A percentile compares a stretch with the other conserved stretches of the same genome.
Conservation (phyloP, 2,113 vertebrate genomes). For the Arothron firmamentum region DNA sequence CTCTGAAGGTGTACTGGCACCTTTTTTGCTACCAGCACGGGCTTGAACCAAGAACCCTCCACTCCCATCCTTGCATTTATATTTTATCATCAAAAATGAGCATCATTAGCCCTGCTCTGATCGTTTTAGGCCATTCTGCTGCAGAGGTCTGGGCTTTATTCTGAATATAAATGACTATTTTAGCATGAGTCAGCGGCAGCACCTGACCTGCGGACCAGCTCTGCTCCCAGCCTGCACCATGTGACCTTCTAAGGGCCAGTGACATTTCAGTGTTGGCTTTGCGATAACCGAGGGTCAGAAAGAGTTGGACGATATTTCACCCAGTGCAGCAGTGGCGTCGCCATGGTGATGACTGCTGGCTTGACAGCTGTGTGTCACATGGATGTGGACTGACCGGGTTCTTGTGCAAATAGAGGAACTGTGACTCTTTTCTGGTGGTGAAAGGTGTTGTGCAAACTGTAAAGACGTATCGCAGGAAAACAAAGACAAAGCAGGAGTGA, state of each 20-base stretch:
- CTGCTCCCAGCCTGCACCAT: slow-evolving; percentile 1
- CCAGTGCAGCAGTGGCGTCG: slow-evolving; percentile 6
- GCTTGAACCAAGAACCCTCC: too few species aligned
- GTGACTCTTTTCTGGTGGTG: slow-evolving; percentile 2
- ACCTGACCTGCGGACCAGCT: slow-evolving; percentile 11
- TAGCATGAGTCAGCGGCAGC: slow-evolving; percentile 16
- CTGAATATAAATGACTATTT: slow-evolving; percentile 30
- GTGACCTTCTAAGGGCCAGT: slow-evolving; percentile 29
- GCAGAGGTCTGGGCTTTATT: slow-evolving; percentile 7
- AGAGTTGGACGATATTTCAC: slow-evolving; percentile 33
- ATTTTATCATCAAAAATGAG: too few species aligned
- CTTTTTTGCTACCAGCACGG: too few species aligned
- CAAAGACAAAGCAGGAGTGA: slow-evolving; percentile 24
- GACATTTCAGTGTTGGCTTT: slow-evolving; percentile 52
- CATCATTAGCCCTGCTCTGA: too few species aligned
- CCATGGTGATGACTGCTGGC: slow-evolving; percentile 22
- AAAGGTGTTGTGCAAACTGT: slow-evolving; percentile 36
- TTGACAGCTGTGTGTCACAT: slow-evolving; percentile 33
- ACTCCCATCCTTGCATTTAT: too few species aligned
- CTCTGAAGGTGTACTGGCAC: too few species aligned
- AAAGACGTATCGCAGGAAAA: slow-evolving; percentile 19
- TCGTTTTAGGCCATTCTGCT: too few species aligned
- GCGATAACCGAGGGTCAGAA: slow-evolving; percentile 26
- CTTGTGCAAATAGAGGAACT: slow-evolving; percentile 48
- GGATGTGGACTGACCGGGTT: background rate